Conservation (phyloP, 2,113 vertebrate genomes). For the Haemorhous mexicanus region DNA sequence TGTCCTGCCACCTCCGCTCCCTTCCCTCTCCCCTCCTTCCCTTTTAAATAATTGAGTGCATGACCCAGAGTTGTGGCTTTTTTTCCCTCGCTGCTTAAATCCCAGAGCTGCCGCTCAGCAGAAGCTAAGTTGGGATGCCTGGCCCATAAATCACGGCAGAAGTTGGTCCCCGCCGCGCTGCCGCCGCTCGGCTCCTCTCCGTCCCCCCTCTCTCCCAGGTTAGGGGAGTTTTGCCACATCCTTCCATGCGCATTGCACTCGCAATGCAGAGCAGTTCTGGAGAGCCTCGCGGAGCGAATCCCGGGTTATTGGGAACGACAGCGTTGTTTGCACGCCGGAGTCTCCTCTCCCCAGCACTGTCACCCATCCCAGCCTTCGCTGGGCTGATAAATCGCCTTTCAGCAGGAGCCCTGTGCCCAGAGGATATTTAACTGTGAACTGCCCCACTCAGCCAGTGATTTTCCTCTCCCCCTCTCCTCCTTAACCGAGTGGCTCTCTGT, state of each 20-base stretch:
- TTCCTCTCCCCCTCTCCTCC: background rate
- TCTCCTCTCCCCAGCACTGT: background rate
- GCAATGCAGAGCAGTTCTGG: conserved; percentile 47
- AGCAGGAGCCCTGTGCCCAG: background rate
- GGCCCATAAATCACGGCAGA: conserved; percentile 4
- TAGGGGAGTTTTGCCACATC: conserved; percentile 31
- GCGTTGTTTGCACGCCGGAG: conserved; percentile 13
- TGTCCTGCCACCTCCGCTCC: background rate
- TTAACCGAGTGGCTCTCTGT: background rate
- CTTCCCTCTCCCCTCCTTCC: background rate
- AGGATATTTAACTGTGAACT: background rate
- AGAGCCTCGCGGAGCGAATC: conserved; percentile 30
- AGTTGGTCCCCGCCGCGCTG: conserved; percentile 22
- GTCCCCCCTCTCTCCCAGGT: background rate
- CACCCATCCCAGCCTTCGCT: background rate
- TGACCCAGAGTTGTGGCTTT: background rate
- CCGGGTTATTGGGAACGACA: background rate
- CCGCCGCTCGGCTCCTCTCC: background rate
- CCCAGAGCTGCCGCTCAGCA: background rate
- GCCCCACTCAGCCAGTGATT: conserved; percentile 8
- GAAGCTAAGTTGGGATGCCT: background rate
- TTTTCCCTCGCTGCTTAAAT: background rate
- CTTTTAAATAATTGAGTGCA: background rate
- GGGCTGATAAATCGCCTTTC: conserved; percentile 33
- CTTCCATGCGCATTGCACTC: conserved; percentile 56